A percentile compares a stretch with the other conserved stretches of the same genome.
Evolutionary conservation across 1,140 invertebrate genomes (phyloP).

Genomic region (Hyles euphorbiae): DNA sequence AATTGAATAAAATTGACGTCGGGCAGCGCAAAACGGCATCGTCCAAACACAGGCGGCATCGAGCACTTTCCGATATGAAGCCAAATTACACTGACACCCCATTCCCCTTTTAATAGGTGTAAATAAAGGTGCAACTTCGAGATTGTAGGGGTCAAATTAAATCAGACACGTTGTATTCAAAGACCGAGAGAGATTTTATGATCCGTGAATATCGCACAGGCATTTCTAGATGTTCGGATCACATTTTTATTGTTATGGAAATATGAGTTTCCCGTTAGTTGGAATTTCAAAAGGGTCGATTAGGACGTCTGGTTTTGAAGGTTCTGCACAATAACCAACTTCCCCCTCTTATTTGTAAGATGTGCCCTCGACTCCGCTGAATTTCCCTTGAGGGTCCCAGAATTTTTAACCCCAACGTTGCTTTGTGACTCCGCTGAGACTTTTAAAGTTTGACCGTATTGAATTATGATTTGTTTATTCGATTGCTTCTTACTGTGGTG

Average conservation of each 20-base stretch:
- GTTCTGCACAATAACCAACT: constrained; percentile 58
- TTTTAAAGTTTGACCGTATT: constrained; percentile 59
- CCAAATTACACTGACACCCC: constrained; percentile 54
- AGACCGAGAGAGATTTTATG: constrained; percentile 67
- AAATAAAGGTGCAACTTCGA: constrained; percentile 14
- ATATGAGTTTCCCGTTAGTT: constrained; percentile 72
- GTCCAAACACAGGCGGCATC: constrained; percentile 36
- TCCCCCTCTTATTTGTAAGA: constrained; percentile 58
- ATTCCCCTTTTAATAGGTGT: constrained; percentile 18
- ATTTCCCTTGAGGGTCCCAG: constrained; percentile 34
- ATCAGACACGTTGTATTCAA: constrained; percentile 46
- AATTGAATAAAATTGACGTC: constrained; percentile 21
- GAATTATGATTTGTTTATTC: constrained; percentile 55
- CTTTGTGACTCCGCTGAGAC: constrained; percentile 45
- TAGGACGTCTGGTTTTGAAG: constrained; percentile 72
- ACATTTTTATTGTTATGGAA: constrained; percentile 75
- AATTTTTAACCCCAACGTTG: constrained; percentile 45
- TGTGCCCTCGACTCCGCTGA: constrained; percentile 39
- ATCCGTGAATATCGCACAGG: constrained; percentile 72
- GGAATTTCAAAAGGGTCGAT: constrained; percentile 73
- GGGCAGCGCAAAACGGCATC: constrained; percentile 47
- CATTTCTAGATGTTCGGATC: constrained; percentile 74
- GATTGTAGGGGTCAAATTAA: constrained; percentile 50
- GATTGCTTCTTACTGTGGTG: constrained; percentile 51
- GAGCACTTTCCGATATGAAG: constrained; percentile 40